phyloP scores from a whole-genome alignment of 2,888 invertebrate genomes.

The Pachliopta kotzebuea region DNA sequence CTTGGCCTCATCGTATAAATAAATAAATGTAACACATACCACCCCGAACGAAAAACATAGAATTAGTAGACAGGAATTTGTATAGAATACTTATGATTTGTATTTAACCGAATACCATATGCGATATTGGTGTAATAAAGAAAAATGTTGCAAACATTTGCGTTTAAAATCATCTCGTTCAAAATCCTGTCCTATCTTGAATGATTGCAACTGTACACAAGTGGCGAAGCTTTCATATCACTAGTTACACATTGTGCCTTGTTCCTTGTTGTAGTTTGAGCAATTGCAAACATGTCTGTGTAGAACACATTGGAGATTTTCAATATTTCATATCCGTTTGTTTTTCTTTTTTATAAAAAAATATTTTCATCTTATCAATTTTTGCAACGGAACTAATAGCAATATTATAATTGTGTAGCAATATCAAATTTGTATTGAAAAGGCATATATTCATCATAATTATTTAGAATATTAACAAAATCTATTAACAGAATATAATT shows the following conservation, averaged over 20 bases:
- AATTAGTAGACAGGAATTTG: too few species aligned
- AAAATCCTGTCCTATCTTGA: constrained; percentile 16
- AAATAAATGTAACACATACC: too few species aligned
- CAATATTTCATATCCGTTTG: too few species aligned
- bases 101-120: not conserved
- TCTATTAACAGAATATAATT: too few species aligned
- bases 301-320: not conserved
- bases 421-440: not conserved
- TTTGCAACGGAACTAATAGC: not conserved
- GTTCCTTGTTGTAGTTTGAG: not conserved
- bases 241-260: not conserved
- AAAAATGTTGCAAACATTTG: constrained; percentile 1
- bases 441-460: too few species aligned
- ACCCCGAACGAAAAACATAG: too few species aligned
- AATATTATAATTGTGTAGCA: not conserved
- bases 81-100: not conserved
- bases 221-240: not conserved
- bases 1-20: too few species aligned
- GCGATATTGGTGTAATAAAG: not conserved
- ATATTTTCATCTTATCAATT: not conserved
- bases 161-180: constrained; percentile 18
- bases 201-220: constrained; percentile 7
- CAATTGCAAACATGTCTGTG: not conserved
- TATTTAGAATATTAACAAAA: too few species aligned
- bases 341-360: too few species aligned